Percentiles rank a stretch among this genome's conserved stretches.
Conservation (phyloP, 1,140 invertebrate genomes). For the Metopolophium dirhodum region DNA sequence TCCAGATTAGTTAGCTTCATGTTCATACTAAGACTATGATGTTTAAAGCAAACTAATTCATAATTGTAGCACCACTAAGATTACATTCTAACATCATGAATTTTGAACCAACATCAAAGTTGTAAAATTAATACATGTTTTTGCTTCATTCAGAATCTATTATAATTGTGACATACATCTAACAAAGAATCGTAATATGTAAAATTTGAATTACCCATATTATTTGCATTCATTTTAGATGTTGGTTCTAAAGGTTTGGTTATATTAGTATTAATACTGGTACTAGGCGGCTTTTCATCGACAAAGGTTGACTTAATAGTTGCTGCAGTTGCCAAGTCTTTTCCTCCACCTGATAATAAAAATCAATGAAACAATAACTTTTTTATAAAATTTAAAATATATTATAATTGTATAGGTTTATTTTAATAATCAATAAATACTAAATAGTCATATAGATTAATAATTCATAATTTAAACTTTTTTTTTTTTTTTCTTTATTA, state of each 20-base stretch:
- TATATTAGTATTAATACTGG: slow-evolving; percentile 43
- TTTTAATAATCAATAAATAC: background rate
- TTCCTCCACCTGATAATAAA: slow-evolving; percentile 73
- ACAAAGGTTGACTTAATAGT: slow-evolving; percentile 61
- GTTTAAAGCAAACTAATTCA: too few relatives aligned
- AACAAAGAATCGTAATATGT: background rate
- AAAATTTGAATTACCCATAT: slow-evolving; percentile 8
- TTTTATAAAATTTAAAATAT: background rate
- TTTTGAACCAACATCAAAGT: too few relatives aligned
- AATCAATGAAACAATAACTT: background rate
- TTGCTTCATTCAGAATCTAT: background rate
- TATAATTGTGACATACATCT: background rate
- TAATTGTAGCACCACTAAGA: too few relatives aligned
- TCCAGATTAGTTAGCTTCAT: too few relatives aligned
- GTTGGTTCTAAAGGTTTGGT: slow-evolving; percentile 22
- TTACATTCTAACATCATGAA: too few relatives aligned
- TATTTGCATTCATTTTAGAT: slow-evolving; percentile 38
- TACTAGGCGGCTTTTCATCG: slow-evolving; percentile 34
- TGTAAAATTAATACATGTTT: too few relatives aligned
- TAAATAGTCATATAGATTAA: background rate
- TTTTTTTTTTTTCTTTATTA: too few relatives aligned
- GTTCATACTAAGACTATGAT: too few relatives aligned
- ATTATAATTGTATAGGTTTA: background rate
- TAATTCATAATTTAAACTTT: background rate
- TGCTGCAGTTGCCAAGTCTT: slow-evolving; percentile 77